phyloP scores from a whole-genome alignment of 2,888 invertebrate genomes.

The Hirtodrosophila trivittata region DNA sequence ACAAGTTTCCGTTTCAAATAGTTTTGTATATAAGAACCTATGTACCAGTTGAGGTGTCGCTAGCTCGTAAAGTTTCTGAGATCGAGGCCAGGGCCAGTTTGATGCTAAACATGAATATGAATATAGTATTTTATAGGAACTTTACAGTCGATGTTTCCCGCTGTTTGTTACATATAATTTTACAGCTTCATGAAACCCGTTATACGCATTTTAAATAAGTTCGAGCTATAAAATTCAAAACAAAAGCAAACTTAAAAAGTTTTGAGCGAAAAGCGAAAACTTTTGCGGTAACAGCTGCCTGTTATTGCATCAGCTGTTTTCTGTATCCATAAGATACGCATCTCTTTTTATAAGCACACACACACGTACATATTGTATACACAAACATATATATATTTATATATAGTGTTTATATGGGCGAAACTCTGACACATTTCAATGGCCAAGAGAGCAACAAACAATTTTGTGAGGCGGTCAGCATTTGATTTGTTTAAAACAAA shows the following conservation, averaged over 20 bases:
- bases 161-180: no score
- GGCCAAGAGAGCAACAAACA: conserved; percentile 17
- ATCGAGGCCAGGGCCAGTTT: no score
- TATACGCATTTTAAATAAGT: conserved; percentile 11
- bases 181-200: conserved; percentile 11
- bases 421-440: conserved; percentile 1
- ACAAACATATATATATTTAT: conserved; percentile 1
- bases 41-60: no score
- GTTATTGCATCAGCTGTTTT: conserved; percentile 72
- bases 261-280: conserved; percentile 40
- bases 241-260: conserved; percentile 11
- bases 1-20: no score
- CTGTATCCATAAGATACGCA: conserved; percentile 50
- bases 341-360: conserved; percentile 16
- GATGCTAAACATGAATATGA: no score
- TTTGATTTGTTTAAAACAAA: conserved; percentile 36
- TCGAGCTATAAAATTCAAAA: conserved; percentile 20
- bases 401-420: conserved; percentile 7
- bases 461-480: conserved; percentile 14
- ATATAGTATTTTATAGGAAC: no score
- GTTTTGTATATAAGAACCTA: no score
- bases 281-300: conserved; percentile 61
- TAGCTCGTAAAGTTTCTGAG: no score
- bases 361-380: not conserved
- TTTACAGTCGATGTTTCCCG: no score